Conservation (phyloP, 2,113 vertebrate species). For the Crotophaga sulcirostris region DNA sequence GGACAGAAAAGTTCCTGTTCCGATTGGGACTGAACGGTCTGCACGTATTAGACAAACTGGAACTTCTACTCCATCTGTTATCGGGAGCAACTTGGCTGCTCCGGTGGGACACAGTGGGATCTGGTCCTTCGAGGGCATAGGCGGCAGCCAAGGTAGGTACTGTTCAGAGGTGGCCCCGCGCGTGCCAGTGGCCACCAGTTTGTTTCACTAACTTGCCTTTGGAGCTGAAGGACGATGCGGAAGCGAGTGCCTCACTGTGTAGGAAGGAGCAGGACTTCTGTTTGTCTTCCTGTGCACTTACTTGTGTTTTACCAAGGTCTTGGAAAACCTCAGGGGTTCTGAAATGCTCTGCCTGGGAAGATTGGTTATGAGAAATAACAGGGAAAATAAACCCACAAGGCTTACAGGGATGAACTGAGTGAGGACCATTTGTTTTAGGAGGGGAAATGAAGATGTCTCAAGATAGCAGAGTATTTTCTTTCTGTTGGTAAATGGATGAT, state of each 20-base stretch:
- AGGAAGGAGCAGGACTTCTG: background rate
- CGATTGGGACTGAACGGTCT: conserved; percentile 96
- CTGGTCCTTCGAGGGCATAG: conserved; percentile 97
- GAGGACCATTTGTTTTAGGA: background rate
- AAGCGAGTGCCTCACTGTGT: background rate
- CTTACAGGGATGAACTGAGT: background rate
- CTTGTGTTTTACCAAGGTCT: background rate
- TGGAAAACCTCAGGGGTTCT: background rate
- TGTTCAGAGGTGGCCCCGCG: background rate
- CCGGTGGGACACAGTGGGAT: conserved; percentile 97
- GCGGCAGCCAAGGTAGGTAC: conserved; percentile 89
- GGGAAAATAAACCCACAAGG: background rate
- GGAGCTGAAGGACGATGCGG: background rate
- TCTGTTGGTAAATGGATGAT: background rate
- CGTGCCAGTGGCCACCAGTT: background rate
- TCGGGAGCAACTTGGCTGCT: conserved; percentile 92
- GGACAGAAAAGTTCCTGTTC: conserved; percentile 97
- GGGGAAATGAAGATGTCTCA: background rate
- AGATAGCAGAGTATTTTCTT: background rate
- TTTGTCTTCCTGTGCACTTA: background rate
- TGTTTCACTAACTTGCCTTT: background rate
- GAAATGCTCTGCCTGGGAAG: background rate
- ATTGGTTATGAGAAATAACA: background rate
- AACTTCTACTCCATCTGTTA: conserved; percentile 90
- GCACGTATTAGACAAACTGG: conserved; percentile 97